Evolutionary conservation across 1,140 invertebrate genomes (phyloP), one percentile per base, ranked within the genome.

Genomic region (Armadillidium nasatum): DNA sequence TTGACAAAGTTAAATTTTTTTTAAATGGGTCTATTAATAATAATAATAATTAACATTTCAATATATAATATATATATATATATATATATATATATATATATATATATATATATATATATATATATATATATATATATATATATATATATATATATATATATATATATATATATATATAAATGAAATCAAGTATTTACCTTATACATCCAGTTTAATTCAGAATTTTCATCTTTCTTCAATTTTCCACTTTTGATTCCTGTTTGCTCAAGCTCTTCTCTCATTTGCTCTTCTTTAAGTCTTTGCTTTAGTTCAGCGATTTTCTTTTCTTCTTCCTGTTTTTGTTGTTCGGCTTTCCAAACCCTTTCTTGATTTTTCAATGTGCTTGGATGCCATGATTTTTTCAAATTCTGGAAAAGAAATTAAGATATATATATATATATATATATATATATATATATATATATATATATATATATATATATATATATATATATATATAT

Each of bases 371-470:
- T 92, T 83, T 91, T 91, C 85, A 91, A 87, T 0, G 90, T 92
- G 71, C 89, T 90, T 19, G 91, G 91, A 86, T 92, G 91, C 91
- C 91, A 92, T 85, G 91, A 91, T 83, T 92, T 92, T 78, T 92
- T 92, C 0, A 91, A 86, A 84, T 92, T 92, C 77, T 78, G 70
- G 0, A 70, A n/a, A 67, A 67, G 33, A 33, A 33, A 33, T 33
- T 33, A 33, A 33, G 33, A 33, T 33, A 33, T 33, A 33, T 33
- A 33, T 68, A n/a, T 68, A 68, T 68, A n/a, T 68, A n/a, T 68
- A 22, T 68, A n/a, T 68, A n/a, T 68, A n/a, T 68, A 68, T 68
- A n/a, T 68, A n/a, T n/a, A n/a, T 68, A n/a, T 68, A n/a, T 68
- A n/a, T 68, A n/a, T 68, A 11, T 15, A 11, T n/a, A 68, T 68